Percentiles rank a stretch among this genome's conserved stretches.
phyloP scores from a whole-genome alignment of 1,140 invertebrate genomes.

The Saccostrea echinata region DNA sequence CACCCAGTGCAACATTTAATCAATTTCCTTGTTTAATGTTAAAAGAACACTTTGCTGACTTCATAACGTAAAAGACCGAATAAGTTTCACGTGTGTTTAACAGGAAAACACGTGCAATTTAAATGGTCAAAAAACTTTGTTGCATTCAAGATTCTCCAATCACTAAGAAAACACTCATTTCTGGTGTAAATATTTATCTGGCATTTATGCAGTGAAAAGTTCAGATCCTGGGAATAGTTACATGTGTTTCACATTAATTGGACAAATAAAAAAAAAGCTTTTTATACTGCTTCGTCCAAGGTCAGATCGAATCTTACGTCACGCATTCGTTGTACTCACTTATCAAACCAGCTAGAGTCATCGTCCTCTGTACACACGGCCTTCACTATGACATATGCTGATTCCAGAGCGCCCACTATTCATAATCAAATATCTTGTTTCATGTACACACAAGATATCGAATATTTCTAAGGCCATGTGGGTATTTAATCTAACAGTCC shows the following conservation, averaged over 20 bases:
- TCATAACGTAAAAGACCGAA: neutral
- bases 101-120: neutral
- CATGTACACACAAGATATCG: neutral
- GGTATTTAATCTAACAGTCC: no score
- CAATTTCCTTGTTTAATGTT: no score
- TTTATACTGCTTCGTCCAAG: neutral
- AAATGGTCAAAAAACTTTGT: neutral
- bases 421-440: neutral
- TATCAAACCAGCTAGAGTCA: neutral
- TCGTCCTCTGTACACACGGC: neutral
- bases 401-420: no score
- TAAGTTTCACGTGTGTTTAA: neutral
- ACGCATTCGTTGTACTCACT: neutral
- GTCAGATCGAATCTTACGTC: neutral
- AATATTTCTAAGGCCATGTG: no score
- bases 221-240: neutral
- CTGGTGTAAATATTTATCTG: neutral
- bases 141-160: neutral
- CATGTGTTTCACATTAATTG: slow-evolving; percentile 9
- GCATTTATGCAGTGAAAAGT: neutral
- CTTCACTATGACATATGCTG: neutral
- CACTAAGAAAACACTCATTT: neutral
- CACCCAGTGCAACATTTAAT: neutral
- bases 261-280: neutral
- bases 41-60: neutral